phyloP scores from a whole-genome alignment of 2,797 vertebrate genomes.

The Cynodonichthys magdalenae region DNA sequence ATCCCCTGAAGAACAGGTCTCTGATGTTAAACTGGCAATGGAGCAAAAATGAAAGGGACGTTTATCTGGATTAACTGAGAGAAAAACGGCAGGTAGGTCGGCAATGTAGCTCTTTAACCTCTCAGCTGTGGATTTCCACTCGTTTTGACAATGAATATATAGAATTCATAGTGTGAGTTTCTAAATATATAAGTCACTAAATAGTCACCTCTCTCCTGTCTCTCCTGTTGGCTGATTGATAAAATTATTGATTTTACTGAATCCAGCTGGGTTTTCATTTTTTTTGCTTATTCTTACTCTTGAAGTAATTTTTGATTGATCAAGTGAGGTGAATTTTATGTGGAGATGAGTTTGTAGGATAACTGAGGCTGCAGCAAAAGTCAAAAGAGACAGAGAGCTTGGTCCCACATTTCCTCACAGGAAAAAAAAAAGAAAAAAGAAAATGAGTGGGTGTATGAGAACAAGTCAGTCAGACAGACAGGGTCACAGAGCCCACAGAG shows the following conservation, averaged over 20 bases:
- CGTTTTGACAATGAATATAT: no score
- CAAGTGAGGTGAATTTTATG: no score
- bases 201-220: slow-evolving; percentile 10
- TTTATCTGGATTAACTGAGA: slow-evolving; percentile 77
- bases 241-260: slow-evolving; percentile 26
- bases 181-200: neutral
- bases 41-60: slow-evolving; percentile 81
- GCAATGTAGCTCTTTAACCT: neutral
- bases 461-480: neutral
- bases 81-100: slow-evolving; percentile 80
- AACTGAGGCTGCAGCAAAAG: neutral
- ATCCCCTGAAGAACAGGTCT: slow-evolving; percentile 64
- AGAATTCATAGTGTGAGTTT: neutral
- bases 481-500: neutral
- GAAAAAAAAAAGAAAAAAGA: neutral
- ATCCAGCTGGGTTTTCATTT: slow-evolving; percentile 19
- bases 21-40: slow-evolving; percentile 74
- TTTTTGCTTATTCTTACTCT: no score
- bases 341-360: no score
- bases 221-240: slow-evolving; percentile 4
- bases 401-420: neutral
- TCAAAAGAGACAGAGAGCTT: neutral
- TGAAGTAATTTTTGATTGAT: no score
- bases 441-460: neutral
- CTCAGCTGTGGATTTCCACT: neutral